phyloP scores from a whole-genome alignment of 1,140 invertebrate species.

The Pogonomyrmex californicus region DNA sequence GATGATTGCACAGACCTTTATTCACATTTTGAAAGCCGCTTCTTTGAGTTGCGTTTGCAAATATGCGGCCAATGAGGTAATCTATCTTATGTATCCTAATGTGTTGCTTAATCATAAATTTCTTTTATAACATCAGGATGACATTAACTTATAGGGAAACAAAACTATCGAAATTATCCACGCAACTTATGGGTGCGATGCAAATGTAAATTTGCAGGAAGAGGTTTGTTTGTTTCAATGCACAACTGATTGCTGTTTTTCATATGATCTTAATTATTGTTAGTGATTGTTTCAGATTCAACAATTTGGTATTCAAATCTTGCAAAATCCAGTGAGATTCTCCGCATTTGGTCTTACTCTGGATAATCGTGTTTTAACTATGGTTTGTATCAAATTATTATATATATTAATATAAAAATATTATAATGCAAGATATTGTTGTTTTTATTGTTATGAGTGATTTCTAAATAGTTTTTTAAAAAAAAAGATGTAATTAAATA shows the following conservation, averaged over 20 bases:
- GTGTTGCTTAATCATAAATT: neutral
- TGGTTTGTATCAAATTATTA: constrained; percentile 24
- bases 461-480: neutral
- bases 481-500: neutral
- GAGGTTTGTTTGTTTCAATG: constrained; percentile 40
- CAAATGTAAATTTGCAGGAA: neutral
- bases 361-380: neutral
- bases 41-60: constrained; percentile 21
- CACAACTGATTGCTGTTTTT: neutral
- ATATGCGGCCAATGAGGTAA: constrained; percentile 41
- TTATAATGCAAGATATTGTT: neutral
- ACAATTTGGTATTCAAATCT: constrained; percentile 63
- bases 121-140: neutral
- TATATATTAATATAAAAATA: neutral
- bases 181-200: neutral
- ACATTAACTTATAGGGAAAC: constrained; percentile 38
- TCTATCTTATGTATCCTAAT: neutral
- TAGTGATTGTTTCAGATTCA: constrained; percentile 21
- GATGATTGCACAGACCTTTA: fast-evolving
- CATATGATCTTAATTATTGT: neutral
- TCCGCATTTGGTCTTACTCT: constrained; percentile 1
- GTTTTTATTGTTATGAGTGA: neutral
- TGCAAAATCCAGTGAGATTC: constrained; percentile 10
- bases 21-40: neutral
- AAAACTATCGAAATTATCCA: constrained; percentile 43